A percentile compares a stretch with the other conserved stretches of the same genome.
These are phyloP conservation scores for Diabrotica virgifera DNA, from an alignment of 1,140 invertebrate genomes.

Conservation along the genomic window DNA sequence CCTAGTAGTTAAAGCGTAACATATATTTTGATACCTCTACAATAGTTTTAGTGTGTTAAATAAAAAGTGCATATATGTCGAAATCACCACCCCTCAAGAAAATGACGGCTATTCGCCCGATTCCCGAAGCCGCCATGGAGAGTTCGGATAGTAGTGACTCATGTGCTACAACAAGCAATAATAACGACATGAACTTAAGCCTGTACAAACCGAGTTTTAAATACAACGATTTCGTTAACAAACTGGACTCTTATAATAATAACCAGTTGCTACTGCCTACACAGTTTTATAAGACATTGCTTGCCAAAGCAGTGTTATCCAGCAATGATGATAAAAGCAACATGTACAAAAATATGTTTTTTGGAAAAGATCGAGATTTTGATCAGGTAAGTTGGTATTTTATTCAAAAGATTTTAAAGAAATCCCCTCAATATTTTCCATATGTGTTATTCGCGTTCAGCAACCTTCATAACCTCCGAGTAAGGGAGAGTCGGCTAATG, in stretches of 20 bases:
- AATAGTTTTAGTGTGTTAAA: background rate
- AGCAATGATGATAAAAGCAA: conserved; percentile 44
- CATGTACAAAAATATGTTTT: conserved; percentile 48
- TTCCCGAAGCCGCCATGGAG: conserved; percentile 39
- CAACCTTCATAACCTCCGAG: too few relatives aligned
- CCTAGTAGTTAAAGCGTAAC: conserved; percentile 14
- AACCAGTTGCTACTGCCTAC: conserved; percentile 64
- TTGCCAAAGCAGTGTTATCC: conserved; percentile 63
- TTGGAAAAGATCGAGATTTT: conserved; percentile 45
- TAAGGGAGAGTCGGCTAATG: too few relatives aligned
- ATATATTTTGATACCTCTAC: conserved; percentile 19
- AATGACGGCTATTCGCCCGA: conserved; percentile 40
- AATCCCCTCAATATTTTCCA: too few relatives aligned
- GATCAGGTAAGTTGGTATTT: conserved; percentile 40
- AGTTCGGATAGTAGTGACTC: conserved; percentile 44
- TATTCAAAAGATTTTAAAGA: too few relatives aligned
- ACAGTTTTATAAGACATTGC: conserved; percentile 72
- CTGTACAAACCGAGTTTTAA: conserved; percentile 43
- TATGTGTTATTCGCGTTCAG: too few relatives aligned
- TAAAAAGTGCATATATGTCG: conserved; percentile 22
- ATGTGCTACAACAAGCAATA: conserved; percentile 35
- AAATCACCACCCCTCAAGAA: conserved; percentile 26
- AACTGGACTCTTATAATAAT: conserved; percentile 47
- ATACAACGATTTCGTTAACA: conserved; percentile 47
- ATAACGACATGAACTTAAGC: conserved; percentile 32